Evolutionary conservation across 2,113 vertebrate species (phyloP).

Genomic region (Natator depressus): DNA sequence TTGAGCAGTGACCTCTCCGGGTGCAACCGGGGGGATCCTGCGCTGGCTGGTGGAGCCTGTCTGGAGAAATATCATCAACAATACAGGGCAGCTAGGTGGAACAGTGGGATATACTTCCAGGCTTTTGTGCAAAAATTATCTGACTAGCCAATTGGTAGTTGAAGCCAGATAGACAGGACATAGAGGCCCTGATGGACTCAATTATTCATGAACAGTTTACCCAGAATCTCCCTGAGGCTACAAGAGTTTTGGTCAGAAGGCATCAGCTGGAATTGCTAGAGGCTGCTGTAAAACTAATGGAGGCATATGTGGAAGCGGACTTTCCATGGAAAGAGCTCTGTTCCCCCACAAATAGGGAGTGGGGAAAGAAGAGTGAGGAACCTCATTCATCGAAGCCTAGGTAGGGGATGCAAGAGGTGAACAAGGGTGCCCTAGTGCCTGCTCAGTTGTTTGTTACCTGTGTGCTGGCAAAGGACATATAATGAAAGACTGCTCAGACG

Average conservation of each 20-base stretch:
- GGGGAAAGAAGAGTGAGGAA: not conserved
- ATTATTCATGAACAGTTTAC: not conserved
- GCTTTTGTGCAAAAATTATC: not conserved
- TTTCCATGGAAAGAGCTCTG: not conserved
- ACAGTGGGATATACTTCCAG: not conserved
- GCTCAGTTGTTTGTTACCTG: not conserved
- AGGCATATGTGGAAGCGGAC: not conserved
- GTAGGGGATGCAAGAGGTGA: not conserved
- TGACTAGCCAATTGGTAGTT: not conserved
- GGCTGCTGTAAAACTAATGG: not conserved
- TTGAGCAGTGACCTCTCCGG: not conserved
- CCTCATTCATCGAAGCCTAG: not conserved
- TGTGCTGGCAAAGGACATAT: not conserved
- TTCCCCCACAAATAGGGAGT: not conserved
- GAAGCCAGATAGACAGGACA: not conserved
- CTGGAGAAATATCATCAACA: not conserved
- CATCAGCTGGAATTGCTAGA: not conserved
- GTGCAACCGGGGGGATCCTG: too few species aligned
- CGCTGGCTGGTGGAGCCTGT: not conserved
- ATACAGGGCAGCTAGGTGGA: not conserved
- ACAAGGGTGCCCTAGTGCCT: not conserved
- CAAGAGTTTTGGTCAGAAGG: not conserved
- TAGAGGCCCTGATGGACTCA: not conserved
- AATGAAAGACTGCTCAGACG: not conserved
- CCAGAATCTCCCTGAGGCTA: not conserved